A percentile compares a stretch with the other conserved stretches of the same genome.
Evolutionary conservation across 2,888 invertebrate genomes (phyloP).

Genomic region (Eledone cirrhosa): DNA sequence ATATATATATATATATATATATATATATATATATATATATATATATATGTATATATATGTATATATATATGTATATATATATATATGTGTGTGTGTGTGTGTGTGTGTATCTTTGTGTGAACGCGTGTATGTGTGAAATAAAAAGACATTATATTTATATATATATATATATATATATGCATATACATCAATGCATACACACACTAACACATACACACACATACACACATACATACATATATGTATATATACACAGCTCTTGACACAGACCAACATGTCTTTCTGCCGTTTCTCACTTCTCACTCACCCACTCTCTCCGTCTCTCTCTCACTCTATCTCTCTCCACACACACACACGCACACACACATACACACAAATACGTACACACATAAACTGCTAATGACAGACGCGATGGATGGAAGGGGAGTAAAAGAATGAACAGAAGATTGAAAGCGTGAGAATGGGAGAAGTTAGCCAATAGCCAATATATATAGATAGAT

Average conservation of each 20-base stretch:
- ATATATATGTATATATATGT: neutral
- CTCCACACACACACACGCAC: too few species aligned
- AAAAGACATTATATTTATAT: neutral
- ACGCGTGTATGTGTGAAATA: neutral
- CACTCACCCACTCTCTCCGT: too few species aligned
- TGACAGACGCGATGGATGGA: too few species aligned
- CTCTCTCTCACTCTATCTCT: too few species aligned
- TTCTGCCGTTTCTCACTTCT: too few species aligned
- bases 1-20: neutral
- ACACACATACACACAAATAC: too few species aligned
- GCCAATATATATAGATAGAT: too few species aligned
- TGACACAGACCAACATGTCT: neutral
- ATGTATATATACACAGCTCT: neutral
- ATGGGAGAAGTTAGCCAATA: too few species aligned
- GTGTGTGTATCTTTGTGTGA: neutral
- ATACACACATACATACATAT: neutral
- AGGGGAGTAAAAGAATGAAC: too few species aligned
- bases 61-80: neutral
- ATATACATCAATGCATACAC: neutral
- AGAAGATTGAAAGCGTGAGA: too few species aligned
- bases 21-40: neutral
- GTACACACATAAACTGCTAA: too few species aligned
- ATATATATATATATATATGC: neutral
- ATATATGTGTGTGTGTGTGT: neutral
- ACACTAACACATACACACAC: neutral